Conservation (phyloP, 2,797 vertebrate species). For the Lagocephalus sceleratus region DNA sequence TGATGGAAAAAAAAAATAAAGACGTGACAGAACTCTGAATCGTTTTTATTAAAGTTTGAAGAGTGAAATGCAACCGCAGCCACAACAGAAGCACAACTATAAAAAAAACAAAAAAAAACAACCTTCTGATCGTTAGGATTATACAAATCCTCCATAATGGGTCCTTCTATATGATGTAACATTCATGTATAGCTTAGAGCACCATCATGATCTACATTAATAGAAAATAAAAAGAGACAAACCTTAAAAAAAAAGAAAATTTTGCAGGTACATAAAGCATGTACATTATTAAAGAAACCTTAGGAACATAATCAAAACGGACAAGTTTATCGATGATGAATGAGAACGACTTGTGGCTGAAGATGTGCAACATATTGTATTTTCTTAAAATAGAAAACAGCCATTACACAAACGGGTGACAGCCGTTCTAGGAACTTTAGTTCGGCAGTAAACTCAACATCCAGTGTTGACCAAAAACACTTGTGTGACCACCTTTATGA, state of each 20-base stretch:
- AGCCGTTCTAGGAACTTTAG: slow-evolving; percentile 25
- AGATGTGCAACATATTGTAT: slow-evolving; percentile 31
- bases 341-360: slow-evolving; percentile 24
- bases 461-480: slow-evolving; percentile 69
- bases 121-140: too few relatives aligned
- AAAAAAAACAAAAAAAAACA: too few relatives aligned
- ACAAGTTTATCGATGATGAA: slow-evolving; percentile 19
- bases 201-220: slow-evolving; percentile 49
- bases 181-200: slow-evolving; percentile 30
- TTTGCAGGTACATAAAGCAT: slow-evolving; percentile 23
- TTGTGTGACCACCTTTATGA: slow-evolving; percentile 23
- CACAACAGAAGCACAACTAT: too few relatives aligned
- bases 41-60: too few relatives aligned
- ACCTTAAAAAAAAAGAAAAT: slow-evolving; percentile 8
- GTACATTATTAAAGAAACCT: too few relatives aligned
- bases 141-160: slow-evolving; percentile 20
- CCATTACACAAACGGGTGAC: slow-evolving; percentile 14
- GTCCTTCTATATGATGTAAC: slow-evolving; percentile 7
- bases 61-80: too few relatives aligned
- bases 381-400: slow-evolving; percentile 23
- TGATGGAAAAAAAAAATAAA: too few relatives aligned
- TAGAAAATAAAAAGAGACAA: slow-evolving; percentile 31
- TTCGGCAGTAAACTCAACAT: slow-evolving; percentile 65
- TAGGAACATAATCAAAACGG: too few relatives aligned
- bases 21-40: too few relatives aligned